phyloP scores from a whole-genome alignment of 2,888 invertebrate species.

The Campoplex nolae region DNA sequence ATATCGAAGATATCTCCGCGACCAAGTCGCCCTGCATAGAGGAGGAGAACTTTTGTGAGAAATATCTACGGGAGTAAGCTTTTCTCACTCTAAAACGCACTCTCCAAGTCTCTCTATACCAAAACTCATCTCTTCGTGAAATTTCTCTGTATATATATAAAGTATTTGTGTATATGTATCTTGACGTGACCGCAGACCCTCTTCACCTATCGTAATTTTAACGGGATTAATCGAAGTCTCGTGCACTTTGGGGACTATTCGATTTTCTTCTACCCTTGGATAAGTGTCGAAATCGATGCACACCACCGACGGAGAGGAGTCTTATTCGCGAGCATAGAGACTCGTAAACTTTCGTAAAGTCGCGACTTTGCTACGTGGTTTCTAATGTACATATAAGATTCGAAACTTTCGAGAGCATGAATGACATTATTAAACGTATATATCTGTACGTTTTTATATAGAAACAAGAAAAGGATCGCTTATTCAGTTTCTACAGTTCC shows the following conservation, averaged over 20 bases:
- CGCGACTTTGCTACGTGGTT: neutral
- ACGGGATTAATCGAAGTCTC: constrained; percentile 60
- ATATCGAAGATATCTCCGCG: constrained; percentile 35
- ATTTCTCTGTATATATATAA: constrained; percentile 2
- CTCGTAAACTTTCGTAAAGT: constrained; percentile 28
- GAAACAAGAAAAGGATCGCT: neutral
- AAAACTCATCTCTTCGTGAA: constrained; percentile 30
- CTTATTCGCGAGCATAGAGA: neutral
- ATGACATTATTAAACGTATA: neutral
- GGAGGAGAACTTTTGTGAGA: constrained; percentile 18
- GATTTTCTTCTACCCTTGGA: constrained; percentile 55
- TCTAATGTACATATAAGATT: constrained; percentile 2
- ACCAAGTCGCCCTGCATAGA: neutral
- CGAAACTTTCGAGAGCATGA: constrained; percentile 5
- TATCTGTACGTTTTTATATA: neutral
- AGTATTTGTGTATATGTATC: constrained; percentile 1
- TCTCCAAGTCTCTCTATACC: neutral
- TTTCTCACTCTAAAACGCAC: constrained; percentile 10
- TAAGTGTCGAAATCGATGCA: constrained; percentile 52
- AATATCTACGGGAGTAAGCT: constrained; percentile 17
- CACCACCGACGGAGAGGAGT: neutral
- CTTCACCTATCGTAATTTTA: constrained; percentile 54
- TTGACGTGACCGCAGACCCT: constrained; percentile 37
- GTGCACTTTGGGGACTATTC: constrained; percentile 53
- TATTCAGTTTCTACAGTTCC: neutral